phyloP scores from a whole-genome alignment of 2,113 vertebrate species.

The Muntiacus muntjak region DNA sequence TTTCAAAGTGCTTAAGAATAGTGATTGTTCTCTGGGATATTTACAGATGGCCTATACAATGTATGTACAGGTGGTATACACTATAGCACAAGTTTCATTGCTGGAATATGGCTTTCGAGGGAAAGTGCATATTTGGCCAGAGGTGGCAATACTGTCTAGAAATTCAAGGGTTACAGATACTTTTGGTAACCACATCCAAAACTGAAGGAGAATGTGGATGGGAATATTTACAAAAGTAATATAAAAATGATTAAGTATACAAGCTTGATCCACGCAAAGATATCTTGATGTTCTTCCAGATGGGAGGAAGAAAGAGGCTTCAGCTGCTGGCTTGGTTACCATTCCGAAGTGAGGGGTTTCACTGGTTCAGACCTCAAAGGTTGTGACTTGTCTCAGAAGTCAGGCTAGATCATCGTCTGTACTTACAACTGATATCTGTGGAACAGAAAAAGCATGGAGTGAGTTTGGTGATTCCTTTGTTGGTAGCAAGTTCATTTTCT shows the following conservation, averaged over 20 bases:
- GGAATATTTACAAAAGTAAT: slow-evolving; percentile 79
- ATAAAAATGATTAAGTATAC: slow-evolving; percentile 80
- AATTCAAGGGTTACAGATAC: slow-evolving; percentile 77
- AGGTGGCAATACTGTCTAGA: slow-evolving; percentile 80
- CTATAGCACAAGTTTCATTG: slow-evolving; percentile 79
- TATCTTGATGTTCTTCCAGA: slow-evolving; percentile 74
- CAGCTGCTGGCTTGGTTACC: slow-evolving; percentile 82
- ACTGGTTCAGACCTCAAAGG: slow-evolving; percentile 74
- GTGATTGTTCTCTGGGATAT: slow-evolving; percentile 86
- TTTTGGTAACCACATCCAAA: slow-evolving; percentile 81
- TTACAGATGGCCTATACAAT: slow-evolving; percentile 88
- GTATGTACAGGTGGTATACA: slow-evolving; percentile 88
- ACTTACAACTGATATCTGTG: slow-evolving; percentile 97
- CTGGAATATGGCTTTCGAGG: slow-evolving; percentile 87
- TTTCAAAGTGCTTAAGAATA: slow-evolving; percentile 97
- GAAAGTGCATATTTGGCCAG: slow-evolving; percentile 86
- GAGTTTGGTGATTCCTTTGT: not conserved
- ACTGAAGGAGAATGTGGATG: slow-evolving; percentile 83
- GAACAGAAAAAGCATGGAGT: slow-evolving; percentile 29
- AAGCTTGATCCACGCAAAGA: slow-evolving; percentile 77
- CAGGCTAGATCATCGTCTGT: slow-evolving; percentile 95
- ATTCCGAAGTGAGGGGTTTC: slow-evolving; percentile 72
- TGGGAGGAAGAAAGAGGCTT: slow-evolving; percentile 82
- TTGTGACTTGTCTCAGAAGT: slow-evolving; percentile 69
- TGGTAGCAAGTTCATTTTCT: not conserved